phyloP scores from a whole-genome alignment of 2,888 invertebrate genomes.

The Gortyna flavago region DNA sequence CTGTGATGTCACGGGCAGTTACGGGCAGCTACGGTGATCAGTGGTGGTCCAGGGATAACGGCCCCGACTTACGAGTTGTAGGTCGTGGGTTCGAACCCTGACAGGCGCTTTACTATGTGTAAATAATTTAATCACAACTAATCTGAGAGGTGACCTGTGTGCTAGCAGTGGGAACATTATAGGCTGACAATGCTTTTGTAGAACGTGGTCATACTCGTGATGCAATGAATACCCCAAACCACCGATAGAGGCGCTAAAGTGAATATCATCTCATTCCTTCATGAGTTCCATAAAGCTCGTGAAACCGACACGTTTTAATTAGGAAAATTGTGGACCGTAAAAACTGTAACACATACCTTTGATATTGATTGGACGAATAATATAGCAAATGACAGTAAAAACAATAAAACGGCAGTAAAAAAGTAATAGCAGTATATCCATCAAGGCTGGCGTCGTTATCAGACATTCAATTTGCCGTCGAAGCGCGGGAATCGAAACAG shows the following conservation, averaged over 20 bases:
- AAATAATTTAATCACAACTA: neutral
- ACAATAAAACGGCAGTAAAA: constrained; percentile 7
- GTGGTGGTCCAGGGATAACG: neutral
- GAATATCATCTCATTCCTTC: no score
- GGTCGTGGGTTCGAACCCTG: no score
- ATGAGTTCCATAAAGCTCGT: no score
- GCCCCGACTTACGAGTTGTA: neutral
- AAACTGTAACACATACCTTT: neutral
- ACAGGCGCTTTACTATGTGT: neutral
- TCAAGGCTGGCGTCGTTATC: constrained; percentile 21
- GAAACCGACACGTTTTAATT: neutral
- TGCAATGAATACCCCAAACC: neutral
- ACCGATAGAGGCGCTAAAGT: no score
- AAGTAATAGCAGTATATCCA: neutral
- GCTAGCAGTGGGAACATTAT: neutral
- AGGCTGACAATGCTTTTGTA: neutral
- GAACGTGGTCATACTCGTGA: neutral
- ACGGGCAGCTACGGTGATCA: no score
- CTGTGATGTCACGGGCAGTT: no score
- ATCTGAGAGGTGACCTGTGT: neutral
- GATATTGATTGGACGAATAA: constrained; percentile 4
- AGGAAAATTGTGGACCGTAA: neutral
- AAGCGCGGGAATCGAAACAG: constrained; percentile 38
- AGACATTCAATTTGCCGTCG: constrained; percentile 19
- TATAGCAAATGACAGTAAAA: constrained; percentile 10